A percentile compares a stretch with the other conserved stretches of the same genome.
Evolutionary conservation across 2,797 vertebrate genomes (phyloP).

Genomic region (Myotis pilosus): DNA sequence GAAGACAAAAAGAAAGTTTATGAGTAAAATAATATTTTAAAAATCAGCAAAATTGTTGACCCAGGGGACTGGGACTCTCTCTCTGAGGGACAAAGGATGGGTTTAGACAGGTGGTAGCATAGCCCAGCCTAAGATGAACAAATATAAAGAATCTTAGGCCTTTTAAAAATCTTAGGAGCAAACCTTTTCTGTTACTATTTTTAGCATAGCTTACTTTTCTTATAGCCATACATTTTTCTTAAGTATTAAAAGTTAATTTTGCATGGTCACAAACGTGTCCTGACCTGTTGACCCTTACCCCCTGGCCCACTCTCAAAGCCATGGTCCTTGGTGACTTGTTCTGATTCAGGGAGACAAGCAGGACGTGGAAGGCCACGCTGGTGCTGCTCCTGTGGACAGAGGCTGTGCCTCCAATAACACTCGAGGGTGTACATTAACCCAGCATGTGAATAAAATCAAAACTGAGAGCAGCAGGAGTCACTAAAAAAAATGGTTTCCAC

Average conservation of each 20-base stretch:
- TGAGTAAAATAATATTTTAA: slow-evolving; percentile 62
- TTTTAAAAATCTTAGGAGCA: background rate
- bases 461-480: background rate
- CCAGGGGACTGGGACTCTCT: background rate
- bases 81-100: background rate
- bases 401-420: slow-evolving; percentile 18
- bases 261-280: background rate
- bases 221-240: slow-evolving; percentile 48
- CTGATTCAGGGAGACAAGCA: slow-evolving; percentile 11
- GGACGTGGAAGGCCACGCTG: slow-evolving; percentile 6
- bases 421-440: slow-evolving; percentile 25
- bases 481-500: background rate
- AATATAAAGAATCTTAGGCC: slow-evolving; percentile 2
- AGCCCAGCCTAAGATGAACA: background rate
- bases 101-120: background rate
- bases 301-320: slow-evolving; percentile 9
- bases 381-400: background rate
- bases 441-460: slow-evolving; percentile 26
- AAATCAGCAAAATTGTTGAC: slow-evolving; percentile 25
- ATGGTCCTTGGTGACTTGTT: slow-evolving; percentile 41
- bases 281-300: background rate
- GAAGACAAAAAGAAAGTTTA: slow-evolving; percentile 55
- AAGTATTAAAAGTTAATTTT: slow-evolving; percentile 23
- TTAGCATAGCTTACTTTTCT: slow-evolving; percentile 59
- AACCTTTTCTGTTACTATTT: slow-evolving; percentile 27